Evolutionary conservation across 2,113 vertebrate species (phyloP).

Genomic region (Zapus hudsonius): DNA sequence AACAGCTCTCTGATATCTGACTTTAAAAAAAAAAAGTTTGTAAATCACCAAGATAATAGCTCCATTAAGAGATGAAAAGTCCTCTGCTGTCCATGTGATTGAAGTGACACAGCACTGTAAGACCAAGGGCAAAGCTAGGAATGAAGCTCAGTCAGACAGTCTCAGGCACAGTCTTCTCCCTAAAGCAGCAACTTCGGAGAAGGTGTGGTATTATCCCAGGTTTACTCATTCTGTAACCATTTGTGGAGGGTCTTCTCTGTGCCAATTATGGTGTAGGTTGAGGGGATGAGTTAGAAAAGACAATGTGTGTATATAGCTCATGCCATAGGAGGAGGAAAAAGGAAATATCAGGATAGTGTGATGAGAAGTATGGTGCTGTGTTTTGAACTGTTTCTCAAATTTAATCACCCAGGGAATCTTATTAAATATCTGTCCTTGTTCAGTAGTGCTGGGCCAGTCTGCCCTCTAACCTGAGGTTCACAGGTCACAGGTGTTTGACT

Average conservation of each 20-base stretch:
- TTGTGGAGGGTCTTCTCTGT: background rate
- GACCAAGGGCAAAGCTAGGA: background rate
- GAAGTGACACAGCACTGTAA: background rate
- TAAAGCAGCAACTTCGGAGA: background rate
- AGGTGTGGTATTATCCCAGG: background rate
- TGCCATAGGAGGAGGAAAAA: background rate
- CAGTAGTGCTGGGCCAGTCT: background rate
- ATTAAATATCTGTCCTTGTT: background rate
- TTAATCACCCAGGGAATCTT: background rate
- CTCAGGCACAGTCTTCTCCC: background rate
- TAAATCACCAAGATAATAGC: background rate
- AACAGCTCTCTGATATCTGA: background rate
- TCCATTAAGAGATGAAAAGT: slow-evolving; percentile 3
- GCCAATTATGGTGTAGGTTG: background rate
- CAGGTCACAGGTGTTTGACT: too few relatives aligned
- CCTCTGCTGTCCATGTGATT: background rate
- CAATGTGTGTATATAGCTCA: background rate
- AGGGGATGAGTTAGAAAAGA: background rate
- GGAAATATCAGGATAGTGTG: background rate
- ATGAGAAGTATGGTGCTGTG: background rate
- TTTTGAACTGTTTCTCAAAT: slow-evolving; percentile 7
- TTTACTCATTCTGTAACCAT: background rate
- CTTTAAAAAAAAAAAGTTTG: background rate
- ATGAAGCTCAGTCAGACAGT: background rate
- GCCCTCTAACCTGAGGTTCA: background rate